Conservation (phyloP, 2,888 invertebrate species). For the Drosophila ustulata region DNA sequence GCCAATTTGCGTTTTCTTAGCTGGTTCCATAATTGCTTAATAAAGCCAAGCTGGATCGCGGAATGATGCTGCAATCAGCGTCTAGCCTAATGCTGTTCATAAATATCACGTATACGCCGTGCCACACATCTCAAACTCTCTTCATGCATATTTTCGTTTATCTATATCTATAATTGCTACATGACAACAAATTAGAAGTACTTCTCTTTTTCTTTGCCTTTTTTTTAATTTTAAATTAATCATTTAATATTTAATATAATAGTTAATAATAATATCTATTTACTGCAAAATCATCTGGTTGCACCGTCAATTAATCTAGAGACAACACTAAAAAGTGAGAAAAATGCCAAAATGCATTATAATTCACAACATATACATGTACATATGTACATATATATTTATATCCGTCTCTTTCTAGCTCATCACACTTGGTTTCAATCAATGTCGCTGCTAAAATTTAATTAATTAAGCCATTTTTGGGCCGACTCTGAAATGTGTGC, state of each 20-base stretch:
- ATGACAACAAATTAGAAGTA: not conserved
- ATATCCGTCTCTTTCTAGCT: slow-evolving; percentile 6
- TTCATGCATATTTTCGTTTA: too few species aligned
- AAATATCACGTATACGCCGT: slow-evolving; percentile 38
- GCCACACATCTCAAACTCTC: too few species aligned
- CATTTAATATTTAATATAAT: too few species aligned
- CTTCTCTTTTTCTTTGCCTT: not conserved
- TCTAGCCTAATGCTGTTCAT: slow-evolving; percentile 27
- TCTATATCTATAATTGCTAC: too few species aligned
- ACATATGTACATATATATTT: not conserved
- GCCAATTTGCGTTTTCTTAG: slow-evolving; percentile 63
- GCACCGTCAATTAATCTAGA: too few species aligned
- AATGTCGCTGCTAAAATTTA: slow-evolving; percentile 30
- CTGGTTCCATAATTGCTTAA: slow-evolving; percentile 68
- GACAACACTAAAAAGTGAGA: too few species aligned
- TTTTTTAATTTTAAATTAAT: too few species aligned
- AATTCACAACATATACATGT: too few species aligned
- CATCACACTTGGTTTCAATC: slow-evolving; percentile 28
- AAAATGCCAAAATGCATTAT: too few species aligned
- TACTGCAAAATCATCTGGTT: too few species aligned
- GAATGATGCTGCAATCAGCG: slow-evolving; percentile 51
- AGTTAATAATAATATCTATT: too few species aligned
- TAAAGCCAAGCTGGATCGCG: slow-evolving; percentile 55
- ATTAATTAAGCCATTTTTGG: slow-evolving; percentile 40
- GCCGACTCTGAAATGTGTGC: slow-evolving; percentile 37